A percentile compares a stretch with the other conserved stretches of the same genome.
phyloP scores from a whole-genome alignment of 2,888 invertebrate genomes.

The Pandemis corylana region DNA sequence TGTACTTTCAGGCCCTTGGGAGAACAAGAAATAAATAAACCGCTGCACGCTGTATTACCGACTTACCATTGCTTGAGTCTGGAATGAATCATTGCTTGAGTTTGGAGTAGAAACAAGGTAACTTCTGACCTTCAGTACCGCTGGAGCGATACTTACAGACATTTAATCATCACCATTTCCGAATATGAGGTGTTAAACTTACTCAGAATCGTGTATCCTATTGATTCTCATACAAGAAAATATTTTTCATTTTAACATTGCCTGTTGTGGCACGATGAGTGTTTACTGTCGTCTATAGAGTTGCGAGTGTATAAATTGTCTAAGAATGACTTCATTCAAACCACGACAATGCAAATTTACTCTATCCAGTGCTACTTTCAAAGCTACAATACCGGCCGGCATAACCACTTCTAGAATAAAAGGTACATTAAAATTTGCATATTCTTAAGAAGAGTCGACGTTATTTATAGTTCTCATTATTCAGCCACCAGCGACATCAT shows the following conservation, averaged over 20 bases:
- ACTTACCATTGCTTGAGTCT: background rate
- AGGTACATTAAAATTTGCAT: slow-evolving; percentile 20
- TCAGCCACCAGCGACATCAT: slow-evolving; percentile 2
- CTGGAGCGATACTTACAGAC: too few relatives aligned
- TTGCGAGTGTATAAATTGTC: too few relatives aligned
- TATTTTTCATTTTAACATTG: too few relatives aligned
- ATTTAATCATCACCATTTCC: too few relatives aligned
- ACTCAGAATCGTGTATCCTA: too few relatives aligned
- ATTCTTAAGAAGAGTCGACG: slow-evolving; percentile 18
- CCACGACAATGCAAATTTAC: background rate
- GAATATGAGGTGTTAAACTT: too few relatives aligned
- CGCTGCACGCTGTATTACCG: background rate
- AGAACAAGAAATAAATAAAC: slow-evolving; percentile 13
- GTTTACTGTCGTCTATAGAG: too few relatives aligned
- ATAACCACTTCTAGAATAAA: slow-evolving; percentile 4
- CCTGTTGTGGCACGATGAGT: too few relatives aligned
- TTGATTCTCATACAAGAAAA: too few relatives aligned
- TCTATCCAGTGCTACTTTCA: background rate
- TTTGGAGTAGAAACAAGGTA: background rate
- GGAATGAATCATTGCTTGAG: background rate
- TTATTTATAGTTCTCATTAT: slow-evolving; percentile 32
- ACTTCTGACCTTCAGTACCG: background rate
- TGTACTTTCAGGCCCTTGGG: slow-evolving; percentile 5
- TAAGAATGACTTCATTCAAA: too few relatives aligned
- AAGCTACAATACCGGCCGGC: background rate